These are phyloP conservation scores for Hydrochoerus hydrochaeris DNA, from an alignment of 2,113 vertebrate species.

Conservation along the genomic window DNA sequence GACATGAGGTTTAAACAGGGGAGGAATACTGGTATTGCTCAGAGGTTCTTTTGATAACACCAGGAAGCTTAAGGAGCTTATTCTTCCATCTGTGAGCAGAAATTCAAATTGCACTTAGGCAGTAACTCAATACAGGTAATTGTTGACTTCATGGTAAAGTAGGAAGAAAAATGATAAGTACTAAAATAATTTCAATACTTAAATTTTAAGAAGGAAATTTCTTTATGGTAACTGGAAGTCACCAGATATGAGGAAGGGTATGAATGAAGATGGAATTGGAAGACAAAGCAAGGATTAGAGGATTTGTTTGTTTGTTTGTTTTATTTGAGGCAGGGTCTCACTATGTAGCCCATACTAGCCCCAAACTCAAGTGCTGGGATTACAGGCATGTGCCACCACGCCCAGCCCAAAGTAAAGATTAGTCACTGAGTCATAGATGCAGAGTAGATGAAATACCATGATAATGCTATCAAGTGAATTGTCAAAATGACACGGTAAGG, in stretches of 20 bases:
- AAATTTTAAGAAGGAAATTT: constrained; percentile 8
- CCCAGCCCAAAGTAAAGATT: background rate
- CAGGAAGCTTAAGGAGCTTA: background rate
- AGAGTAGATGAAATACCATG: background rate
- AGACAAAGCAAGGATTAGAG: background rate
- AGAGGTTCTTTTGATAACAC: background rate
- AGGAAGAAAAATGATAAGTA: constrained; percentile 10
- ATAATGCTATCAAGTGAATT: background rate
- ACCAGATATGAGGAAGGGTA: background rate
- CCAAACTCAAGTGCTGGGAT: background rate
- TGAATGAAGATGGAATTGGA: constrained; percentile 15
- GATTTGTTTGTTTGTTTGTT: too few species aligned
- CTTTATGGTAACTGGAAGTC: background rate
- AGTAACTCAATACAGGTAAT: background rate
- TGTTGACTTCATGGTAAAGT: background rate
- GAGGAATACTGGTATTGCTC: background rate
- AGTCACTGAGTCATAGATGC: background rate
- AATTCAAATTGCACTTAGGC: background rate
- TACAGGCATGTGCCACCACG: background rate
- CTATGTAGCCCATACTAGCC: background rate
- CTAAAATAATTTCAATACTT: background rate
- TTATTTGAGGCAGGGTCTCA: too few species aligned
- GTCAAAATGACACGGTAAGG: background rate
- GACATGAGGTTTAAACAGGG: background rate
- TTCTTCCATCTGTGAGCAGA: background rate